phyloP scores from a whole-genome alignment of 2,888 invertebrate genomes.

The Drosophila picticornis region DNA sequence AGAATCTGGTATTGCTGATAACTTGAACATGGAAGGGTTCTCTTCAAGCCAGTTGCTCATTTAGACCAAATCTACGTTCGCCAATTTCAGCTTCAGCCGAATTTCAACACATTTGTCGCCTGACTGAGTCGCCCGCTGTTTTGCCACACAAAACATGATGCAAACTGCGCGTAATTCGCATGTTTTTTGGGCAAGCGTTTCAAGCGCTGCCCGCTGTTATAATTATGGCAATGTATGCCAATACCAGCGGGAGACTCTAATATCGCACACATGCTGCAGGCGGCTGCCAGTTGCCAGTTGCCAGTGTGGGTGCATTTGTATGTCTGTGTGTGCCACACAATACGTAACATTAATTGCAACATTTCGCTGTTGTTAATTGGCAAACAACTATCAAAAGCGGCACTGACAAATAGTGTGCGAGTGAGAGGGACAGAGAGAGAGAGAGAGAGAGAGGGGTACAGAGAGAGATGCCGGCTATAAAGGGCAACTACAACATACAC shows the following conservation, averaged over 20 bases:
- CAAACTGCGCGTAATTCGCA: slow-evolving; percentile 61
- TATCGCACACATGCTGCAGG: slow-evolving; percentile 36
- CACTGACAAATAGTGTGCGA: slow-evolving; percentile 12
- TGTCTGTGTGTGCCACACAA: slow-evolving; percentile 29
- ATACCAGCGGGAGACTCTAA: slow-evolving; percentile 58
- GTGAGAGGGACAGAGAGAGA: slow-evolving; percentile 3
- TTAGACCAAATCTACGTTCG: not conserved
- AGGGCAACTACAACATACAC: slow-evolving; percentile 24
- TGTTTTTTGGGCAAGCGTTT: slow-evolving; percentile 67
- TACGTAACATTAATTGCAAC: slow-evolving; percentile 74
- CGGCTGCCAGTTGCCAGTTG: slow-evolving; percentile 7
- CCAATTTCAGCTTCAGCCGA: not conserved
- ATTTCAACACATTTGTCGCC: slow-evolving; percentile 44
- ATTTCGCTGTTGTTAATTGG: slow-evolving; percentile 75
- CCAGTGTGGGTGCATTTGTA: slow-evolving; percentile 11
- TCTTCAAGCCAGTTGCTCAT: no score
- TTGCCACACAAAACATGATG: slow-evolving; percentile 4
- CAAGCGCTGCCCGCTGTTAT: slow-evolving; percentile 44
- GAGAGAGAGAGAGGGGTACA: slow-evolving; percentile 7
- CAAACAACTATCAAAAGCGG: slow-evolving; percentile 57
- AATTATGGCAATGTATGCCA: slow-evolving; percentile 61
- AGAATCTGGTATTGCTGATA: not conserved
- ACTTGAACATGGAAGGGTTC: not conserved
- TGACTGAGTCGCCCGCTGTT: slow-evolving; percentile 6
- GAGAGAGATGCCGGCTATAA: not conserved